Evolutionary conservation across 2,797 vertebrate species (phyloP).

Genomic region (Cyclura pinguis): DNA sequence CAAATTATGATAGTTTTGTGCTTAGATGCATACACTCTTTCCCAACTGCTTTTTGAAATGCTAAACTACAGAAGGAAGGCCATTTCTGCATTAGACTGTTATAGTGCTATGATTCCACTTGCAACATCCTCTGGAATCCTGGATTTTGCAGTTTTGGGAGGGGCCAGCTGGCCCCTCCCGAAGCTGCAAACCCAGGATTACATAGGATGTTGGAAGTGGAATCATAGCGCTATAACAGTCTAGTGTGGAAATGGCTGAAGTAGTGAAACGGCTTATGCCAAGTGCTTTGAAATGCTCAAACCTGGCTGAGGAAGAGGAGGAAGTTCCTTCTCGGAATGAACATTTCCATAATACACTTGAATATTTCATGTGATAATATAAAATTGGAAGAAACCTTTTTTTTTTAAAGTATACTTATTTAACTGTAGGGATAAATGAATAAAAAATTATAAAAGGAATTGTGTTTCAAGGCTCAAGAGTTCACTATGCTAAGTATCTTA

Average conservation of each 20-base stretch:
- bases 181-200: too few species aligned
- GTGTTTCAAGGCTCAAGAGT: neutral
- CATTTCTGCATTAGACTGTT: too few species aligned
- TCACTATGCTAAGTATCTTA: neutral
- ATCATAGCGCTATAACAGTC: too few species aligned
- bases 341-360: neutral
- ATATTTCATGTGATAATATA: neutral
- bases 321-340: neutral
- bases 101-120: too few species aligned
- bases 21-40: neutral
- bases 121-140: too few species aligned
- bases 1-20: too few species aligned
- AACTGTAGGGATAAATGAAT: neutral
- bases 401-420: neutral
- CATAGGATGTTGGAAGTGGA: too few species aligned
- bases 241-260: neutral
- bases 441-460: neutral
- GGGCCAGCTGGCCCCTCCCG: too few species aligned
- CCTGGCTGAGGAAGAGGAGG: slow-evolving; percentile 4
- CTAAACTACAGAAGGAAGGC: neutral
- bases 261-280: neutral
- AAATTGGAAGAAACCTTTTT: neutral
- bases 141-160: too few species aligned
- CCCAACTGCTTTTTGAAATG: neutral
- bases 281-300: neutral